These are phyloP conservation scores for Netelia melanura DNA, from an alignment of 2,888 invertebrate genomes.

Conservation along the genomic window DNA sequence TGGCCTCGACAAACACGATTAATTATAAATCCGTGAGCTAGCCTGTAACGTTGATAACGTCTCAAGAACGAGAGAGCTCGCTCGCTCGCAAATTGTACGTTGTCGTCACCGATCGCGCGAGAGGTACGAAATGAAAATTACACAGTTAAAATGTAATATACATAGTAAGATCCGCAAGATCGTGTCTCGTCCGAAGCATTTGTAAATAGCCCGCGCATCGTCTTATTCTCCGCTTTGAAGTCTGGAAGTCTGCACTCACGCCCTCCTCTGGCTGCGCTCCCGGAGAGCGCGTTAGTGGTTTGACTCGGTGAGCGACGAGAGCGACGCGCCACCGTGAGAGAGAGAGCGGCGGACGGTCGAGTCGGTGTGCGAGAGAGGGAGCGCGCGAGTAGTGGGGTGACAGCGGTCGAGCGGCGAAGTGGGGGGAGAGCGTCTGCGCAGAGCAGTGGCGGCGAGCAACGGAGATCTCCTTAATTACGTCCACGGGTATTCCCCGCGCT, in stretches of 20 bases:
- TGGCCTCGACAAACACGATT: too few species aligned
- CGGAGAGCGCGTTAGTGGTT: constrained; percentile 35
- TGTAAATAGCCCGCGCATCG: constrained; percentile 53
- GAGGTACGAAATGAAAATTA: constrained; percentile 6
- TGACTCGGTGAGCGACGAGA: constrained; percentile 11
- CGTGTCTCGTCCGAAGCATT: constrained; percentile 15
- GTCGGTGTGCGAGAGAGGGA: constrained; percentile 8
- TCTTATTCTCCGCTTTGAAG: constrained; percentile 45
- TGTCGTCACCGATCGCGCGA: constrained; percentile 7
- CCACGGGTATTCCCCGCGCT: constrained; percentile 47
- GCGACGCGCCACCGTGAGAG: constrained; percentile 16
- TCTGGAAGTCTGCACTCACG: constrained; percentile 45
- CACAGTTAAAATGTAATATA: neutral
- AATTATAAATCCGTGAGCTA: too few species aligned
- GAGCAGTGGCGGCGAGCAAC: constrained; percentile 9
- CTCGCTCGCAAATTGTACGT: constrained; percentile 11
- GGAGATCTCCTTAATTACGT: constrained; percentile 62
- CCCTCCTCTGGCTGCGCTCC: constrained; percentile 43
- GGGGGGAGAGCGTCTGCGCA: neutral
- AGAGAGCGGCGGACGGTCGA: neutral
- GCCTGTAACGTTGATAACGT: too few species aligned
- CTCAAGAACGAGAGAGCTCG: too few species aligned
- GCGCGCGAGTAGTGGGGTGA: neutral
- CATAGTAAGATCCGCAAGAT: neutral
- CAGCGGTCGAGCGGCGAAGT: neutral